Percentiles rank a stretch among this genome's conserved stretches.
Conservation (phyloP, 2,888 invertebrate genomes). For the Listrodromus nycthemerus region DNA sequence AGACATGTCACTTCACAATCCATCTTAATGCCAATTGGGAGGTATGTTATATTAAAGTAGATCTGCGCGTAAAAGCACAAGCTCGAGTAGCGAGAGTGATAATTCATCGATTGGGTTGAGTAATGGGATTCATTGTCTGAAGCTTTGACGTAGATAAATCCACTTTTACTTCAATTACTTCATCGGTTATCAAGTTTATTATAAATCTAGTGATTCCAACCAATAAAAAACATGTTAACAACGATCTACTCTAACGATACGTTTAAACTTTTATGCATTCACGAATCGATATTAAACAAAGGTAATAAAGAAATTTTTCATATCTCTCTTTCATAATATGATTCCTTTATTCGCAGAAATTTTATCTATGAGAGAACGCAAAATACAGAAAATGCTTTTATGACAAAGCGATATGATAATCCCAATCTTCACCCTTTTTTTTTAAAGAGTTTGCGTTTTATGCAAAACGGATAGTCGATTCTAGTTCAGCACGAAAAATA, state of each 20-base stretch:
- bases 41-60: constrained; percentile 47
- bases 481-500: too few relatives aligned
- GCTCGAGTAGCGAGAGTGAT: constrained; percentile 66
- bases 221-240: constrained; percentile 6
- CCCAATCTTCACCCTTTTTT: too few relatives aligned
- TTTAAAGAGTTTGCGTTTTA: too few relatives aligned
- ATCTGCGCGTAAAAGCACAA: constrained; percentile 5
- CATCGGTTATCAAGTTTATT: constrained; percentile 61
- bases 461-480: too few relatives aligned
- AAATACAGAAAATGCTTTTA: too few relatives aligned
- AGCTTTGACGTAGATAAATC: constrained; percentile 44
- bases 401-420: too few relatives aligned
- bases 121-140: constrained; percentile 73
- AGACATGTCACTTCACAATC: constrained; percentile 3
- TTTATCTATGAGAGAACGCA: too few relatives aligned
- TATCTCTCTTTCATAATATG: too few relatives aligned
- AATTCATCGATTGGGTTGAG: constrained; percentile 73
- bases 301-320: too few relatives aligned
- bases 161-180: constrained; percentile 69
- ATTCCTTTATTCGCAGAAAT: too few relatives aligned
- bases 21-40: constrained; percentile 11
- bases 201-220: constrained; percentile 61
- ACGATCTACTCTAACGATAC: constrained; percentile 14
- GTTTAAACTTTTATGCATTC: neutral
- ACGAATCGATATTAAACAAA: neutral